Percentiles rank a stretch among this genome's conserved stretches.
Conservation (phyloP, 1,140 invertebrate genomes). For the Ceratosolen solmsi region DNA sequence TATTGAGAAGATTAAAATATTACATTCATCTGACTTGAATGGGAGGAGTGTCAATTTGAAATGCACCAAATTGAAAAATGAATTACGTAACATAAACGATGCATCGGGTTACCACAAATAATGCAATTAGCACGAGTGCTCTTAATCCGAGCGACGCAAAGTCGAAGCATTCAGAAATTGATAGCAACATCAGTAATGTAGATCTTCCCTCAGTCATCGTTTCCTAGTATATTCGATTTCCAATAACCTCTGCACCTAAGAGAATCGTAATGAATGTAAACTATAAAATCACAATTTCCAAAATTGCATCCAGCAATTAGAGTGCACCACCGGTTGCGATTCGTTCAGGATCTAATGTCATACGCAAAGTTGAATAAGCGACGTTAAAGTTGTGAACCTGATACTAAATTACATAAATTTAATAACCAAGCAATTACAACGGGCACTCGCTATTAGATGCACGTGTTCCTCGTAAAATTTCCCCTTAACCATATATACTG, state of each 20-base stretch:
- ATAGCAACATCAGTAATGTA: background rate
- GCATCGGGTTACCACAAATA: background rate
- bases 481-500: conserved; percentile 8
- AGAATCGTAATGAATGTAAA: conserved; percentile 1
- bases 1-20: too few species aligned
- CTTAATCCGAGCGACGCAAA: background rate
- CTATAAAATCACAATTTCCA: conserved; percentile 8
- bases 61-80: too few species aligned
- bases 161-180: background rate
- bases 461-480: conserved; percentile 53
- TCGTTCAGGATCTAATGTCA: background rate
- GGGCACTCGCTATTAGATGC: conserved; percentile 59
- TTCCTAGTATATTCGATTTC: background rate
- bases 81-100: background rate
- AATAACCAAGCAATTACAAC: conserved; percentile 67
- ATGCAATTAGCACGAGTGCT: background rate
- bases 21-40: too few species aligned
- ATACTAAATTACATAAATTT: conserved; percentile 63
- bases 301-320: conserved; percentile 12
- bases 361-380: conserved; percentile 3
- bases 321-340: background rate
- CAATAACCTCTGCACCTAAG: background rate
- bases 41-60: too few species aligned
- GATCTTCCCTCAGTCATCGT: background rate
- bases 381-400: conserved; percentile 6